phyloP scores from a whole-genome alignment of 2,797 vertebrate species.

The Orientallactaga sibirica region DNA sequence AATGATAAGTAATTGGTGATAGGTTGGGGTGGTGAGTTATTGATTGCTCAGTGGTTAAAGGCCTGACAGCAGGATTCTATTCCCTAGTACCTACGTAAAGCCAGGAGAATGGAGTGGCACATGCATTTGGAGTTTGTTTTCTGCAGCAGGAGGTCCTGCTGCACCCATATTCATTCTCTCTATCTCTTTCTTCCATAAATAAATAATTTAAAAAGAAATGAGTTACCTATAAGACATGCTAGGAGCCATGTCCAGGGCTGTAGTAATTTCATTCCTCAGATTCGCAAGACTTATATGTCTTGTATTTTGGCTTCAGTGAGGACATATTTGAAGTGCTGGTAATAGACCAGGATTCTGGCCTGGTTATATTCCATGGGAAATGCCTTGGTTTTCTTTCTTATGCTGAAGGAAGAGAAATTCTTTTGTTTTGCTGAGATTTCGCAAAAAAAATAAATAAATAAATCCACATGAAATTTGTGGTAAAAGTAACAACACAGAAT shows the following conservation, averaged over 20 bases:
- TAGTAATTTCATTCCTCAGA: neutral
- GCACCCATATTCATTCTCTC: too few relatives aligned
- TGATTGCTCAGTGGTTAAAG: too few relatives aligned
- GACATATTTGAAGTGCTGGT: neutral
- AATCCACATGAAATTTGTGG: neutral
- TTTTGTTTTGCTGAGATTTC: neutral
- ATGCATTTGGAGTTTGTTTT: too few relatives aligned
- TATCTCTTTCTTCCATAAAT: too few relatives aligned
- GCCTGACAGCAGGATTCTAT: too few relatives aligned
- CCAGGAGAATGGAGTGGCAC: too few relatives aligned
- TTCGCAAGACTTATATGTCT: neutral
- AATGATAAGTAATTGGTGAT: neutral
- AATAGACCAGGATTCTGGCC: neutral
- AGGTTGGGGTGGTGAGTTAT: too few relatives aligned
- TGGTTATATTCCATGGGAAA: neutral
- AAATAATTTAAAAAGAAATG: too few relatives aligned
- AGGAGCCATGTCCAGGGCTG: neutral
- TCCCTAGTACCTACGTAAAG: too few relatives aligned
- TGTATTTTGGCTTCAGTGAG: neutral
- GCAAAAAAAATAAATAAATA: neutral
- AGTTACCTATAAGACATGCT: too few relatives aligned
- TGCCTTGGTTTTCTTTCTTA: neutral
- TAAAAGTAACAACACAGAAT: neutral
- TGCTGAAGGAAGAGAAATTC: neutral
- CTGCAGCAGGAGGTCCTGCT: too few relatives aligned